A percentile compares a stretch with the other conserved stretches of the same genome.
Conservation (phyloP, 2,113 vertebrate species). For the Actenoides hombroni region DNA sequence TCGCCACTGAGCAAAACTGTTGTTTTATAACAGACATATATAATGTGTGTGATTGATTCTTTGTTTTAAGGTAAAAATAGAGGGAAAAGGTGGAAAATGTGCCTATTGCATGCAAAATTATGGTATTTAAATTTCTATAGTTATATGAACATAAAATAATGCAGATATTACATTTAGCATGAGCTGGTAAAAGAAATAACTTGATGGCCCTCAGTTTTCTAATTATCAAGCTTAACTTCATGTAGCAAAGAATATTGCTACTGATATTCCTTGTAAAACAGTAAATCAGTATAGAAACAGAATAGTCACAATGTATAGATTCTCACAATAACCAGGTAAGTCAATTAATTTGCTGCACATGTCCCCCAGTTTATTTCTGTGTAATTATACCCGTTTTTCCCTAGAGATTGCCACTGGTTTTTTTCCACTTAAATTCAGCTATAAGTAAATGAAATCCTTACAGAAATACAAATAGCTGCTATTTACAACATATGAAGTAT, state of each 20-base stretch:
- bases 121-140: neutral
- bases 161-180: neutral
- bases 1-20: neutral
- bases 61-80: neutral
- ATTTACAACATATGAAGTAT: neutral
- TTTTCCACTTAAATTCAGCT: neutral
- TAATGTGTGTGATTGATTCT: neutral
- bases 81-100: neutral
- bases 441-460: neutral
- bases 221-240: neutral
- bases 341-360: neutral
- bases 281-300: neutral
- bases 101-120: neutral
- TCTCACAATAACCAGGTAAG: neutral
- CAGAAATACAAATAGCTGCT: neutral
- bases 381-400: neutral
- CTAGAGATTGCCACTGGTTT: neutral
- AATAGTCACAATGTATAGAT: neutral
- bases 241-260: neutral
- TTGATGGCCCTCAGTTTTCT: neutral
- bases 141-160: neutral
- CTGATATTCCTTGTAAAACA: neutral
- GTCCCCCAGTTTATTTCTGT: neutral
- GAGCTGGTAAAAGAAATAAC: neutral
- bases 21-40: neutral